A percentile compares a stretch with the other conserved stretches of the same genome.
phyloP scores from a whole-genome alignment of 2,113 vertebrate genomes.

The Panurus biarmicus region DNA sequence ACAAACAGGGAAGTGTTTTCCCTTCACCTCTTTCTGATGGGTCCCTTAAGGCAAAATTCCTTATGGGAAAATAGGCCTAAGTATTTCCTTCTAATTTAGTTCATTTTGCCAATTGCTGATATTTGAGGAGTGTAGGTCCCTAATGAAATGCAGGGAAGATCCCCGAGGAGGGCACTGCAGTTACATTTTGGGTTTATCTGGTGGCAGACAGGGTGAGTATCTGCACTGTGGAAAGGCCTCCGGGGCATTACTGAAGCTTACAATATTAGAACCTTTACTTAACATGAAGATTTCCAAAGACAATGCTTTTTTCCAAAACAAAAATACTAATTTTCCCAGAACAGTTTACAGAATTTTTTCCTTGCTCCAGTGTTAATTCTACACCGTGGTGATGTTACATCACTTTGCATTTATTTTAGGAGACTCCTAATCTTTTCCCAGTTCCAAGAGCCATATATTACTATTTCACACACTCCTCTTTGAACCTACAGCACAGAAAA shows the following conservation, averaged over 20 bases:
- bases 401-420: not conserved
- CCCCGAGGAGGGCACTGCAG: not conserved
- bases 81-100: not conserved
- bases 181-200: not conserved
- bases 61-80: not conserved
- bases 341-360: not conserved
- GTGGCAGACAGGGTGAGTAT: not conserved
- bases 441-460: not conserved
- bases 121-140: not conserved
- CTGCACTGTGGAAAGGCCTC: not conserved
- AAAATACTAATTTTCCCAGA: not conserved
- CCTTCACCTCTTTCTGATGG: not conserved
- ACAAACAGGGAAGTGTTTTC: not conserved
- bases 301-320: not conserved
- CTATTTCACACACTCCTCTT: not conserved
- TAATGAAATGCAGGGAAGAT: not conserved
- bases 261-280: not conserved
- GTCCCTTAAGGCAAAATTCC: not conserved
- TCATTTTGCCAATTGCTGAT: not conserved
- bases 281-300: not conserved
- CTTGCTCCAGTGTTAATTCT: not conserved
- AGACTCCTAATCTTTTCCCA: not conserved
- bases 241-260: not conserved
- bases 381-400: not conserved
- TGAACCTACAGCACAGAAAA: slow-evolving; percentile 31